Evolutionary conservation across 2,797 vertebrate species (phyloP).

Genomic region (Delichon dasypus): DNA sequence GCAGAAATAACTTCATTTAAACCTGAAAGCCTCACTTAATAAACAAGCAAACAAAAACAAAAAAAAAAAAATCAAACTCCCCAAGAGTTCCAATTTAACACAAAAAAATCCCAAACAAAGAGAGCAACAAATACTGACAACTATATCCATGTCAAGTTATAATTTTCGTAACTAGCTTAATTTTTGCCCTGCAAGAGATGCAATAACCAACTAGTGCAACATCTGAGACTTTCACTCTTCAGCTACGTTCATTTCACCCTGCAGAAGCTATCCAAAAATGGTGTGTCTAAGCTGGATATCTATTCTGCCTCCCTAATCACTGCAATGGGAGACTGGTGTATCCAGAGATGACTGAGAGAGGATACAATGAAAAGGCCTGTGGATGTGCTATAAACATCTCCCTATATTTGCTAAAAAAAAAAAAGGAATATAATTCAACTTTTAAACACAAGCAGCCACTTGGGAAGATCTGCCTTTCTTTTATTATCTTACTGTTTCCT

Average conservation of each 20-base stretch:
- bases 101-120: not conserved
- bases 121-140: not conserved
- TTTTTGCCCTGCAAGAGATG: not conserved
- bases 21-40: not conserved
- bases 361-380: not conserved
- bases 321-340: not conserved
- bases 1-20: not conserved
- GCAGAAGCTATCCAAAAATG: not conserved
- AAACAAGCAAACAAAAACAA: not conserved
- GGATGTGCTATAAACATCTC: not conserved
- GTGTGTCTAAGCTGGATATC: fast-evolving
- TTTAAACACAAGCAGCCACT: not conserved
- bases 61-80: not conserved
- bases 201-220: not conserved
- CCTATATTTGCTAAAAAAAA: not conserved
- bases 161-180: not conserved
- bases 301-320: not conserved
- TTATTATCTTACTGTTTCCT: not conserved
- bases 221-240: not conserved
- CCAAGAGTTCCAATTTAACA: not conserved
- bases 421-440: not conserved
- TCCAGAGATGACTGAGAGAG: not conserved
- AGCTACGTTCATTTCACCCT: not conserved
- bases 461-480: not conserved
- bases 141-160: not conserved